Evolutionary conservation across 2,797 vertebrate species (phyloP).

Genomic region (Catostomus latipinnis): DNA sequence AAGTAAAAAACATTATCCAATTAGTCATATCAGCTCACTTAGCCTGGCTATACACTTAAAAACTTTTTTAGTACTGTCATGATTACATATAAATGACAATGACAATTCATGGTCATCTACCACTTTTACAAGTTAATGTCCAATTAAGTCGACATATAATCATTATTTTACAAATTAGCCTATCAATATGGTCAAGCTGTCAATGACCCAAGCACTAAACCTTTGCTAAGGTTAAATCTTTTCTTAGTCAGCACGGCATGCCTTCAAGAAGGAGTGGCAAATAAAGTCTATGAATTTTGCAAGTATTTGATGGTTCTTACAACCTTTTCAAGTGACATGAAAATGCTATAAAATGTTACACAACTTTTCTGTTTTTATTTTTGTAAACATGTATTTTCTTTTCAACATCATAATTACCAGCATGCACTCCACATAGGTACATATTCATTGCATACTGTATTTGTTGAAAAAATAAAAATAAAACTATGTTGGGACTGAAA

Average conservation of each 20-base stretch:
- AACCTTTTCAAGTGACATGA: neutral
- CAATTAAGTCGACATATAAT: slow-evolving; percentile 67
- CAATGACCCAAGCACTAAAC: slow-evolving; percentile 73
- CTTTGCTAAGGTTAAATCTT: slow-evolving; percentile 75
- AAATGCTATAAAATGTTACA: slow-evolving; percentile 1
- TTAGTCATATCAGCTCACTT: neutral
- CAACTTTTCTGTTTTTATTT: neutral
- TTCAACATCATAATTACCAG: slow-evolving; percentile 22
- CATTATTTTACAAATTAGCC: slow-evolving; percentile 69
- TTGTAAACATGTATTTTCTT: neutral
- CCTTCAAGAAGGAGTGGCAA: slow-evolving; percentile 14
- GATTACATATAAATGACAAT: slow-evolving; percentile 11
- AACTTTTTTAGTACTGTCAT: neutral
- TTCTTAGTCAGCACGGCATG: slow-evolving; percentile 41
- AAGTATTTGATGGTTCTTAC: slow-evolving; percentile 9
- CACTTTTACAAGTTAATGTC: slow-evolving; percentile 59
- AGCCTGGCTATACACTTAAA: neutral
- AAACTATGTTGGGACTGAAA: slow-evolving; percentile 23
- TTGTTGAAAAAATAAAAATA: slow-evolving; percentile 5
- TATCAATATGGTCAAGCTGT: slow-evolving; percentile 75
- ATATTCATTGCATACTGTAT: neutral
- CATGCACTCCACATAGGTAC: neutral
- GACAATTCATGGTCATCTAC: slow-evolving; percentile 40
- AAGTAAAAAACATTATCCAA: neutral
- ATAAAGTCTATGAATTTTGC: slow-evolving; percentile 5